A percentile compares a stretch with the other conserved stretches of the same genome.
These are phyloP conservation scores for Tipula confusa DNA, from an alignment of 2,888 invertebrate species.

Conservation along the genomic window DNA sequence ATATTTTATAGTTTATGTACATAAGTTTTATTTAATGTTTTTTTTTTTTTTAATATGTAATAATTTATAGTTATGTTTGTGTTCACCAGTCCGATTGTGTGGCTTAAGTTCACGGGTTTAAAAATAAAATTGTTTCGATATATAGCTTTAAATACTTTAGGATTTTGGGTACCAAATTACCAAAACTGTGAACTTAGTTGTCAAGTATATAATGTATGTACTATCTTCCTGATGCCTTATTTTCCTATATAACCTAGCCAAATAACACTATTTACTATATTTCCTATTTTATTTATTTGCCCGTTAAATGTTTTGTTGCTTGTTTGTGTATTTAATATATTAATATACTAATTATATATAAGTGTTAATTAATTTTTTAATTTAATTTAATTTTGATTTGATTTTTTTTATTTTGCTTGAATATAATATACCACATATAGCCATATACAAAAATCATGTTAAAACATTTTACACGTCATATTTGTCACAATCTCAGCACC, in stretches of 20 bases:
- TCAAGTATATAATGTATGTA: neutral
- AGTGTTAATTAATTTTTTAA: neutral
- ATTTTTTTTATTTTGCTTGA: neutral
- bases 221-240: neutral
- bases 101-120: neutral
- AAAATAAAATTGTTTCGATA: neutral
- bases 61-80: neutral
- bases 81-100: neutral
- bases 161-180: neutral
- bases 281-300: neutral
- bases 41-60: neutral
- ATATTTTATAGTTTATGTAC: neutral
- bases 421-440: no score
- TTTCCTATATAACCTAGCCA: conserved; percentile 3
- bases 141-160: neutral
- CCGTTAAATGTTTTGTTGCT: neutral
- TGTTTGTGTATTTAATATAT: neutral
- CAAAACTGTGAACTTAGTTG: neutral
- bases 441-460: neutral
- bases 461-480: neutral
- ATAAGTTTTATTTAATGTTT: neutral
- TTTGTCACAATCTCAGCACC: neutral
- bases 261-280: neutral
- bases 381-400: neutral
- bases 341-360: no score